phyloP scores from a whole-genome alignment of 2,113 vertebrate genomes.

The Bothrops jararaca region DNA sequence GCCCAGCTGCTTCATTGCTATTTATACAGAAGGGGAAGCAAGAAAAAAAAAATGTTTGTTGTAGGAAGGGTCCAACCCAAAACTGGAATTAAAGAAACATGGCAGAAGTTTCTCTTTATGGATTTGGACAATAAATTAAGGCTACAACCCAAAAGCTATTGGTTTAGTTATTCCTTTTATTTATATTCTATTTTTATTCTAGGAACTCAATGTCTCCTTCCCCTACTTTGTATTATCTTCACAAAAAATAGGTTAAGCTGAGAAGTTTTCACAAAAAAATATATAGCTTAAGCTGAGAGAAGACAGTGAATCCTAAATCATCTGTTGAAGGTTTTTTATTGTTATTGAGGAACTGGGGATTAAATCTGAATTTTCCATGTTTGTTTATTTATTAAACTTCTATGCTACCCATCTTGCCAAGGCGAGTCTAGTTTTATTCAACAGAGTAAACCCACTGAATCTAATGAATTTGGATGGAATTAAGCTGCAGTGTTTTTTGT shows the following conservation, averaged over 20 bases:
- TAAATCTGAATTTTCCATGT: neutral
- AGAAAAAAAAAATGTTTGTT: neutral
- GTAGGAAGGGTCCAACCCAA: neutral
- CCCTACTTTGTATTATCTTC: neutral
- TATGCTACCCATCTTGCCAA: neutral
- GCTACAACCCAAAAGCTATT: neutral
- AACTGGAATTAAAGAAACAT: neutral
- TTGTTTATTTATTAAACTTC: neutral
- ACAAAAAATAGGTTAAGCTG: neutral
- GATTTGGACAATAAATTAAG: neutral
- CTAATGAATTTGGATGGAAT: neutral
- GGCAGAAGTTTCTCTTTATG: neutral
- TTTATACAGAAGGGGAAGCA: neutral
- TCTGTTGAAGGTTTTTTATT: neutral
- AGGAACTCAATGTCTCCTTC: neutral
- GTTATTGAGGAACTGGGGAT: neutral
- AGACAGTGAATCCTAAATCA: neutral
- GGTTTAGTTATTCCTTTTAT: neutral
- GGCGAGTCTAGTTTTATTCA: neutral
- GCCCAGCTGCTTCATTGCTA: neutral
- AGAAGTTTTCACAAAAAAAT: neutral
- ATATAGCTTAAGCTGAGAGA: neutral
- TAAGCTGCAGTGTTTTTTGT: neutral
- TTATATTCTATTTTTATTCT: neutral
- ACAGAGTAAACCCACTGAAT: neutral